phyloP scores from a whole-genome alignment of 2,888 invertebrate genomes.

The Cremastinae sp. region DNA sequence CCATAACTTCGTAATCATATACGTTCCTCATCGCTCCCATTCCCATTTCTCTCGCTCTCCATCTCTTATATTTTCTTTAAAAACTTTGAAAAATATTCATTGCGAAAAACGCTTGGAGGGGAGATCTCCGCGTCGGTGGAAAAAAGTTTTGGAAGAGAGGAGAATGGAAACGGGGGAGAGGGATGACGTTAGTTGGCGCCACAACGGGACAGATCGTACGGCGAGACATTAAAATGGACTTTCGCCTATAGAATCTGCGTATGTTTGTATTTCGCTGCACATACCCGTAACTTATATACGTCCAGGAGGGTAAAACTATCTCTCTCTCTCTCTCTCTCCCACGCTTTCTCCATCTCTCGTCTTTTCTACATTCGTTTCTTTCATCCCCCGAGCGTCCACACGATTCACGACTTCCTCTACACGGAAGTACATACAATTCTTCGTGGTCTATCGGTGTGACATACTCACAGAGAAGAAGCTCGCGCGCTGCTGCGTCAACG shows the following conservation, averaged over 20 bases:
- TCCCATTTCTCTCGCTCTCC: not conserved
- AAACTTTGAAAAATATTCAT: slow-evolving; percentile 29
- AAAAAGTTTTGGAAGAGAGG: slow-evolving; percentile 44
- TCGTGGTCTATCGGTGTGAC: slow-evolving; percentile 37
- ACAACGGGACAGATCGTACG: slow-evolving; percentile 44
- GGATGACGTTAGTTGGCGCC: slow-evolving; percentile 38
- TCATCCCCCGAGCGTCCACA: slow-evolving; percentile 36
- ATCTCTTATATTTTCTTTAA: slow-evolving; percentile 11
- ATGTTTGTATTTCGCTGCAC: slow-evolving; percentile 48
- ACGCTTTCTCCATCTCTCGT: slow-evolving; percentile 20
- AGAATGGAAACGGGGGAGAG: not conserved
- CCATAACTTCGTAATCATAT: slow-evolving; percentile 37
- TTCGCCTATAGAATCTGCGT: slow-evolving; percentile 41
- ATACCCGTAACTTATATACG: slow-evolving; percentile 33
- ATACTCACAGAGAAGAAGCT: not conserved
- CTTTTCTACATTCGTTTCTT: slow-evolving; percentile 31
- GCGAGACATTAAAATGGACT: slow-evolving; percentile 52
- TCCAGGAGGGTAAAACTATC: slow-evolving; percentile 30
- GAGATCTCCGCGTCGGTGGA: slow-evolving; percentile 37
- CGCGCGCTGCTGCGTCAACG: slow-evolving; percentile 37
- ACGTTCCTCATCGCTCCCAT: not conserved
- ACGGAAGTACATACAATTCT: slow-evolving; percentile 63
- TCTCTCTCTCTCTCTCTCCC: not conserved
- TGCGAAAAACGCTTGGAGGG: slow-evolving; percentile 16
- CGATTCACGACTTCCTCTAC: slow-evolving; percentile 63